Evolutionary conservation across 2,113 vertebrate genomes (phyloP), one percentile per base, ranked within the genome.

Genomic region (Hoplias malabaricus): DNA sequence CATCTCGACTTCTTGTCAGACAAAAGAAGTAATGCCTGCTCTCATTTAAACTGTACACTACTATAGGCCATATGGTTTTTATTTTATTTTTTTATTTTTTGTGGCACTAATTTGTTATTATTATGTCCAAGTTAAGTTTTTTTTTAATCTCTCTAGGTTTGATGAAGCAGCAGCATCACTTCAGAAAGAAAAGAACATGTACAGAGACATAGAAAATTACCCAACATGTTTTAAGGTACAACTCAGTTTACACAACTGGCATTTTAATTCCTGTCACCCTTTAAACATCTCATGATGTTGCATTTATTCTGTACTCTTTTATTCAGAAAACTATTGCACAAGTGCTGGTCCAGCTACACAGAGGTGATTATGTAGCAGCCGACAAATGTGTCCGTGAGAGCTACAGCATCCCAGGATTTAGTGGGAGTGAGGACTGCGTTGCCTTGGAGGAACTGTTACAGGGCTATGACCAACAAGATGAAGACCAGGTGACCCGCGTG

Each of bases 401-500:
- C 84, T 95, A 95, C 86, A 95, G 95, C 86, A 94, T 96, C 81
- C 95, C 95, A 14, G 95, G 95, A 23, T 96, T 96, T 88, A 95
- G 86, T 4, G 94, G 93, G 61, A 96, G 95, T 34, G 95, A 96
- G 76, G 95, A 96, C 79, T 94, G 93, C 50, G 82, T 90, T n/a
- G 94, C 94, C 0, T 83, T 96, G 36, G 94, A 96, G 29, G 92
- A 93, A 73, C 93, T 96, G 19, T 73, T 96, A 12, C 94, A 94
- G 84, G 95, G 93, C 0, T 96, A 93, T 46, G 95, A 96, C 83
- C 90, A 95, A 76, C 94, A 95, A 82, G 95, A 96, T 82, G 94
- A 95, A 76, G 95, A 95, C 59, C 93, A 94, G 73, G 93, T 95
- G 72, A 92, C 88, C 2, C 91, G 91, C 23, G 93, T 96, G 42